Percentiles rank a stretch among this genome's conserved stretches.
Conservation (phyloP, 1,140 invertebrate species). For the Trachymyrmex cornetzi region DNA sequence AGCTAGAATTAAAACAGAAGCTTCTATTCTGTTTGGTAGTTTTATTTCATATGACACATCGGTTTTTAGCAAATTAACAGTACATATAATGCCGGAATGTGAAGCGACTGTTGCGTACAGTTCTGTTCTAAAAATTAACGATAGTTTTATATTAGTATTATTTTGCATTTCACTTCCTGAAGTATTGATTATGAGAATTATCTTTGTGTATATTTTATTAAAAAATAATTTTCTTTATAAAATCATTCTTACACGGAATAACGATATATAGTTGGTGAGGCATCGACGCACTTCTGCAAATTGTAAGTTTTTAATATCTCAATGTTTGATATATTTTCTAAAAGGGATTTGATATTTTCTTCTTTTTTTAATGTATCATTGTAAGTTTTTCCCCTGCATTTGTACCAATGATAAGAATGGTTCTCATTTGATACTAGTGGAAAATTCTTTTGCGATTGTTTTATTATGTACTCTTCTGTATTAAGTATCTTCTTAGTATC, state of each 20-base stretch:
- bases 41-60: slow-evolving; percentile 80
- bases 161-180: neutral
- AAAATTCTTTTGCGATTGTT: neutral
- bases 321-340: slow-evolving; percentile 64
- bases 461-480: neutral
- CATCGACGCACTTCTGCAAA: slow-evolving; percentile 92
- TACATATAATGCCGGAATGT: slow-evolving; percentile 88
- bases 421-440: neutral
- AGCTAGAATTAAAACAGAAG: slow-evolving; percentile 84
- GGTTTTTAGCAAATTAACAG: slow-evolving; percentile 84
- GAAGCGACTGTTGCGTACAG: slow-evolving; percentile 87
- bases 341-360: slow-evolving; percentile 23
- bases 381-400: slow-evolving; percentile 81
- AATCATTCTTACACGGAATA: slow-evolving; percentile 85
- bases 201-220: neutral
- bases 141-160: neutral
- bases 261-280: slow-evolving; percentile 88
- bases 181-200: slow-evolving; percentile 7
- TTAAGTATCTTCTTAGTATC: neutral
- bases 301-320: slow-evolving; percentile 84
- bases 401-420: slow-evolving; percentile 79
- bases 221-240: neutral
- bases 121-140: slow-evolving; percentile 80
- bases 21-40: slow-evolving; percentile 88
- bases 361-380: neutral